Conservation (phyloP, 2,888 invertebrate species). For the Cerastis leucographa region DNA sequence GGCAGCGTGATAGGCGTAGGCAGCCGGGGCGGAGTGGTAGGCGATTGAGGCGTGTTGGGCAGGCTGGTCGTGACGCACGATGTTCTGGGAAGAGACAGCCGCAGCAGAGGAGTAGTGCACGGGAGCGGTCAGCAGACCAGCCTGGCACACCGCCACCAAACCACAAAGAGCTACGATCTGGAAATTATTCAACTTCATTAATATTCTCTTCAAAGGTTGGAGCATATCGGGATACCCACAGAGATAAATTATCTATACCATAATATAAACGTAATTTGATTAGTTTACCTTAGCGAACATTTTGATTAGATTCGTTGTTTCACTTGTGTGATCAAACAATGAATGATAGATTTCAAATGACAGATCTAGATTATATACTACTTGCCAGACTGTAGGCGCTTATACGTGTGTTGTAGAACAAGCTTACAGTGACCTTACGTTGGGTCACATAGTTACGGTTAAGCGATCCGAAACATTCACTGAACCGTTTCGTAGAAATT, state of each 20-base stretch:
- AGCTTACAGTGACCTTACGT: conserved; percentile 51
- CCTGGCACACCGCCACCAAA: conserved; percentile 72
- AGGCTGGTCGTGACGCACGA: conserved; percentile 80
- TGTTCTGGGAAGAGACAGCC: conserved; percentile 80
- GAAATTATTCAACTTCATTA: conserved; percentile 18
- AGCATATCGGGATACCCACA: no score
- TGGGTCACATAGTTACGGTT: conserved; percentile 35
- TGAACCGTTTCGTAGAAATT: conserved; percentile 30
- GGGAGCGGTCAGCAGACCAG: conserved; percentile 75
- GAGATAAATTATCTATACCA: no score
- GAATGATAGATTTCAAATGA: conserved; percentile 57
- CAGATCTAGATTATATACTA: conserved; percentile 56
- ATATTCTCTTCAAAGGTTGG: background rate
- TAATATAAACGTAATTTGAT: background rate
- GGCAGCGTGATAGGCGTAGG: conserved; percentile 26
- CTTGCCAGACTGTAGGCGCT: conserved; percentile 2
- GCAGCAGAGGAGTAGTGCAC: conserved; percentile 78
- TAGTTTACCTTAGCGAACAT: conserved; percentile 69
- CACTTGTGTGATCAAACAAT: conserved; percentile 51
- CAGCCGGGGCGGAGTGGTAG: conserved; percentile 40
- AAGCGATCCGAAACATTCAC: conserved; percentile 39
- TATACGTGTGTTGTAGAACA: conserved; percentile 38
- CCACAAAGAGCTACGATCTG: conserved; percentile 71
- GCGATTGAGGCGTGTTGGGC: conserved; percentile 34
- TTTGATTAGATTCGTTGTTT: conserved; percentile 41